Conservation (phyloP, 2,113 vertebrate species). For the Carassius gibelio region DNA sequence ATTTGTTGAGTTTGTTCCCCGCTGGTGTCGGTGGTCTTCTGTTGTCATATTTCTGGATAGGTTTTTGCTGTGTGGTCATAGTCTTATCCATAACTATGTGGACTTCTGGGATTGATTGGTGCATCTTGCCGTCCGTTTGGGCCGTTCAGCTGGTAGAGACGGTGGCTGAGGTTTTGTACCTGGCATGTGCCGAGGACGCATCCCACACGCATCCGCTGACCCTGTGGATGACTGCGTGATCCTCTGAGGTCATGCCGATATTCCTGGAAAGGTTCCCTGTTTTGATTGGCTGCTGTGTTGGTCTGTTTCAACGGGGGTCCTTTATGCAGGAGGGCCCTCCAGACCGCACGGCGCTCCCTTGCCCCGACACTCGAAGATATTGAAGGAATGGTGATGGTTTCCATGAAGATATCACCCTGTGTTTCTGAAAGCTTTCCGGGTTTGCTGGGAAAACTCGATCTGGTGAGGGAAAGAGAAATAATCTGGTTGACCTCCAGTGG, state of each 20-base stretch:
- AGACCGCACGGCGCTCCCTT: conserved; percentile 55
- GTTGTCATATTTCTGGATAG: conserved; percentile 5
- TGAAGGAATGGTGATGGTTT: conserved; percentile 41
- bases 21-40: neutral
- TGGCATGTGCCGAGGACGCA: conserved; percentile 89
- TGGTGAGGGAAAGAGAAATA: conserved; percentile 42
- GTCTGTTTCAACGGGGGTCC: conserved; percentile 48
- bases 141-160: conserved; percentile 84
- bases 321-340: conserved; percentile 64
- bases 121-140: conserved; percentile 76
- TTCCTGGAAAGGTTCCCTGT: conserved; percentile 58
- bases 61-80: neutral
- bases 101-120: conserved; percentile 84
- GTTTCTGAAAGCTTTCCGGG: conserved; percentile 46
- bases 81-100: conserved; percentile 88
- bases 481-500: neutral
- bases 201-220: conserved; percentile 79
- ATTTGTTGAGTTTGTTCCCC: neutral
- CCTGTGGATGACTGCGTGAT: neutral
- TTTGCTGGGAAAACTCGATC: conserved; percentile 54
- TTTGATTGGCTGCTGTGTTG: conserved; percentile 22
- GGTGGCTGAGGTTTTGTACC: conserved; percentile 70
- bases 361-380: conserved; percentile 47
- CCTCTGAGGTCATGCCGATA: conserved; percentile 64
- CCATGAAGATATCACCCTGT: conserved; percentile 24